Conservation (phyloP, 2,888 invertebrate genomes). For the Pycnomerus fuliginosus region DNA sequence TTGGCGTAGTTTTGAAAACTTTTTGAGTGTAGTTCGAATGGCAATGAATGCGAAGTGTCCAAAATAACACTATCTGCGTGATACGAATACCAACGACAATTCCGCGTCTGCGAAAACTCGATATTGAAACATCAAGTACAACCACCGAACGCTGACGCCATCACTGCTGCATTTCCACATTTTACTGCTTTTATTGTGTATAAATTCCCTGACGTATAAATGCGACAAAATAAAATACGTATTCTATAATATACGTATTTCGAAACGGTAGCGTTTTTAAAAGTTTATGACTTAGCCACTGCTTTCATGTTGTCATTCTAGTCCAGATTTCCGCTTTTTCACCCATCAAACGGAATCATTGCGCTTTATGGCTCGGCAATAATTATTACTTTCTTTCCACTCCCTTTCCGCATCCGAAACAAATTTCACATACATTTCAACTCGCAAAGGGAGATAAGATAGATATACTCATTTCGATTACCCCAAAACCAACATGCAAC, state of each 20-base stretch:
- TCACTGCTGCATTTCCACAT: constrained; percentile 16
- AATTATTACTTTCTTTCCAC: constrained; percentile 18
- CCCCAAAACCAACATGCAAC: no score
- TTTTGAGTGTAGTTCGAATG: constrained; percentile 31
- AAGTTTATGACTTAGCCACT: constrained; percentile 17
- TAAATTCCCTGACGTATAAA: constrained; percentile 16
- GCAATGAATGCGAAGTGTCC: constrained; percentile 33
- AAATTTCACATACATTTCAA: no score
- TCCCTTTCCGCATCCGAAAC: constrained; percentile 5
- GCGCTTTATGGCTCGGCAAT: constrained; percentile 15
- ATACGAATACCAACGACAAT: constrained; percentile 30
- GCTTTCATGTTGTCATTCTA: constrained; percentile 15
- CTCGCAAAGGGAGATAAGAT: no score
- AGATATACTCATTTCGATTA: no score
- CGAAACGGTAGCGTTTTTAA: constrained; percentile 12
- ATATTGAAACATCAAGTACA: constrained; percentile 31
- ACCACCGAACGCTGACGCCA: constrained; percentile 13
- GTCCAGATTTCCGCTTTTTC: constrained; percentile 13
- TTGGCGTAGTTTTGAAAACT: constrained; percentile 26
- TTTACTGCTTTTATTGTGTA: constrained; percentile 19
- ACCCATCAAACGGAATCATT: constrained; percentile 15
- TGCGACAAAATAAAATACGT: constrained; percentile 22
- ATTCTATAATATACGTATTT: constrained; percentile 17
- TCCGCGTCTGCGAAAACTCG: constrained; percentile 18
- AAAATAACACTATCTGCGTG: constrained; percentile 31